Conservation (phyloP, 2,888 invertebrate species). For the Hypsopygia costalis region DNA sequence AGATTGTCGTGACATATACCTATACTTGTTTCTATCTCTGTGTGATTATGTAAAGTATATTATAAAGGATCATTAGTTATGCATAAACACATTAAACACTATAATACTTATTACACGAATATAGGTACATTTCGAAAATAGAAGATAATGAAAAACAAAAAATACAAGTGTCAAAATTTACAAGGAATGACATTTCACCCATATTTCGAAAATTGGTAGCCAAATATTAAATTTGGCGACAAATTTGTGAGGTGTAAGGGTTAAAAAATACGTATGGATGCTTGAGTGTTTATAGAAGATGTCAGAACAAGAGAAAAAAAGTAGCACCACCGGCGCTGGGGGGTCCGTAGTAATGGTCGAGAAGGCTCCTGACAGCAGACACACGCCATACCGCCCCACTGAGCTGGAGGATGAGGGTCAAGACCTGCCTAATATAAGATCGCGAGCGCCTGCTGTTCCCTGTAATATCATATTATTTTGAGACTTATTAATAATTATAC, state of each 20-base stretch:
- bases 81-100: too few species aligned
- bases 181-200: constrained; percentile 57
- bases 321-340: constrained; percentile 27
- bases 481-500: background rate
- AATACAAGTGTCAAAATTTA: constrained; percentile 63
- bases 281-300: constrained; percentile 45
- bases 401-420: constrained; percentile 41
- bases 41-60: too few species aligned
- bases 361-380: constrained; percentile 37
- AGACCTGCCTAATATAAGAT: constrained; percentile 46
- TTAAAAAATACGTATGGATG: constrained; percentile 51
- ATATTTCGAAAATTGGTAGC: constrained; percentile 48
- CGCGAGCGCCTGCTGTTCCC: constrained; percentile 51
- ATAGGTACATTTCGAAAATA: constrained; percentile 47
- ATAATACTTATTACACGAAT: background rate
- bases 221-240: constrained; percentile 36
- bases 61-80: too few species aligned
- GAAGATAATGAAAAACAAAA: constrained; percentile 52
- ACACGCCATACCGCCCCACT: constrained; percentile 41
- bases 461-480: constrained; percentile 30
- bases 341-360: constrained; percentile 45
- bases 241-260: constrained; percentile 44
- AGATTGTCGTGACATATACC: too few species aligned
- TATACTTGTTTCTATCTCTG: too few species aligned
- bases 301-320: constrained; percentile 60